Evolutionary conservation across 2,113 vertebrate genomes (phyloP).

Genomic region (Stomatorhinus ivindoensis): DNA sequence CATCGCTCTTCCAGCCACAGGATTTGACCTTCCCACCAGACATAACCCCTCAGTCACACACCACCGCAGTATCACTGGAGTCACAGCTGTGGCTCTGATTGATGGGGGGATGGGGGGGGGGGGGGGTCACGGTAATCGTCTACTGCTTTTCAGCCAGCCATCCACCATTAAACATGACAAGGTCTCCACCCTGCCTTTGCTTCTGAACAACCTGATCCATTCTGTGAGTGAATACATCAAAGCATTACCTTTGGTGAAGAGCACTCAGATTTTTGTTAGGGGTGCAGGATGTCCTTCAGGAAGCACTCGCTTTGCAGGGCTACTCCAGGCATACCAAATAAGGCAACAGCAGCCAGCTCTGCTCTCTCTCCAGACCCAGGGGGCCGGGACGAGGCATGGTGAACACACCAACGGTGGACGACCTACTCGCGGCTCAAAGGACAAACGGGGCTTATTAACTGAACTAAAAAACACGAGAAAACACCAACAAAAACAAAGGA

Average conservation of each 20-base stretch:
- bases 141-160: not conserved
- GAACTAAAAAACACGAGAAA: too few relatives aligned
- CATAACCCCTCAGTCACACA: not conserved
- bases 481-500: too few relatives aligned
- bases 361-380: not conserved
- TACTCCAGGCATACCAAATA: not conserved
- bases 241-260: not conserved
- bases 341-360: not conserved
- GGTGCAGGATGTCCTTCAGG: not conserved
- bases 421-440: too few relatives aligned
- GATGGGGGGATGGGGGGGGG: not conserved
- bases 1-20: not conserved
- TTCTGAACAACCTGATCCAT: not conserved
- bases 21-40: not conserved
- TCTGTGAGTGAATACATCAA: not conserved
- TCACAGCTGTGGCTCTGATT: not conserved
- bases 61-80: not conserved
- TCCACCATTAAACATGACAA: not conserved
- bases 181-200: not conserved
- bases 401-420: too few relatives aligned
- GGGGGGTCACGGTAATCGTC: not conserved
- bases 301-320: not conserved
- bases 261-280: not conserved
- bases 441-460: too few relatives aligned
- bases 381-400: too few relatives aligned